Conservation (phyloP, 2,113 vertebrate species). For the Mobula birostris region DNA sequence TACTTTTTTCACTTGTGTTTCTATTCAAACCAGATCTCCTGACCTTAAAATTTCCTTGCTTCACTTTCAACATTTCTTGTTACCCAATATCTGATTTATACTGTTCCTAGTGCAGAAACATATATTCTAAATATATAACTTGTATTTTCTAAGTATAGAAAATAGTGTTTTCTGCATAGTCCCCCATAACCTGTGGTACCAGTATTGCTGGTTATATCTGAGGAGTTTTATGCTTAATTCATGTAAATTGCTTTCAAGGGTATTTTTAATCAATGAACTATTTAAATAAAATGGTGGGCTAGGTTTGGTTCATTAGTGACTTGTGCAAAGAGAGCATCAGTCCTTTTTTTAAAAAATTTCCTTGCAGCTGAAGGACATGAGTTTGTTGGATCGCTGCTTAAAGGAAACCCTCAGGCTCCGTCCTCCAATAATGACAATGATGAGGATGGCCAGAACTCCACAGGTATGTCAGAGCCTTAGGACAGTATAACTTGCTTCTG, state of each 20-base stretch:
- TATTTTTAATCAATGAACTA: background rate
- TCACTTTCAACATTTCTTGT: background rate
- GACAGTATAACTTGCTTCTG: background rate
- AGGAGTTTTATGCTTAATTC: background rate
- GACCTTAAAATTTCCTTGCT: background rate
- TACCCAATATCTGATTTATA: background rate
- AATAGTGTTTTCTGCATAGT: background rate
- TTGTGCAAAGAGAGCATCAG: background rate
- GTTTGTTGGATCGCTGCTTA: slow-evolving; percentile 79
- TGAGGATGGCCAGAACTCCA: slow-evolving; percentile 86
- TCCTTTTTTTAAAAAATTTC: background rate
- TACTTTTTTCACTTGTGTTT: background rate
- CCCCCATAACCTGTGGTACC: background rate
- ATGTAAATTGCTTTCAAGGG: background rate
- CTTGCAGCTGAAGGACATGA: slow-evolving; percentile 80
- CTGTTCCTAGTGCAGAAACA: background rate
- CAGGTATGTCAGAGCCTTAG: slow-evolving; percentile 60
- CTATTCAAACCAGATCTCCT: background rate
- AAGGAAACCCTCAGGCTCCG: slow-evolving; percentile 90
- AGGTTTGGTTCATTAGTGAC: background rate
- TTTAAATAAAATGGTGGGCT: background rate
- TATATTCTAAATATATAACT: too few species aligned
- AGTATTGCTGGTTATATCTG: background rate
- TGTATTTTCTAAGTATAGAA: too few species aligned
- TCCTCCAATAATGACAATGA: slow-evolving; percentile 97